Evolutionary conservation across 2,888 invertebrate species (phyloP), one percentile per base, ranked within the genome.

Genomic region (Drosophila recens): DNA sequence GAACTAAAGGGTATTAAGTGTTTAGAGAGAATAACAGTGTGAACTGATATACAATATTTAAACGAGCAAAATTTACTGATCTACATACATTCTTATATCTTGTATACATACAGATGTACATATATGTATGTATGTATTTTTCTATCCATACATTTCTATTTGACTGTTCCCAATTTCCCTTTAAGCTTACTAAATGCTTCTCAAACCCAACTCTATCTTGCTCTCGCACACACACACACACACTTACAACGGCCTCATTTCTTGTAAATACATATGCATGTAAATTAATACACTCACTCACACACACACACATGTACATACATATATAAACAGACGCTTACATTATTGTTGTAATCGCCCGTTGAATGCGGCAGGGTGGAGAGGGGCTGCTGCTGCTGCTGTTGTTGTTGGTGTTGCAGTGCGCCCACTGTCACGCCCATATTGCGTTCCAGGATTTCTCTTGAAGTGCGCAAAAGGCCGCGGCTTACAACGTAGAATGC

Each of bases 391-490:
- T 58, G 58, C 49, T 56, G 74, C 46, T 58, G 75, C 36, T 71
- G 68, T 23, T 78, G 75, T 6, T 38, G 68, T 23, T 75, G 75
- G 42, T 72, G 75, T 11, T 71, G 85, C 62, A 87, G 64, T 54
- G 83, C 80, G 53, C 75, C 79, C 46, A 89, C 64, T 36, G 87
- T 67, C 67, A 82, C 82, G 67, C 80, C 79, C 73, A 90, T 85
- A 81, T 89, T 90, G 78, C 91, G 91, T 73, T 90, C 91, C 81
- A 91, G 75, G 71, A 90, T 80, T 78, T 91, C 91, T 79, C 82
- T 86, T 66, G 91, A 91, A 72, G 90, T 89, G 66, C 91, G 91
- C 89, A 90, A 82, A 58, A 91, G 70, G 53, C 75, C 74, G 62
- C 91, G 91, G 63, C 90, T 90, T 42, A 90, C 82, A 80, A 91